These are phyloP conservation scores for Drosophila nr. perissopoda DNA, from an alignment of 2,888 invertebrate species.

Conservation along the genomic window DNA sequence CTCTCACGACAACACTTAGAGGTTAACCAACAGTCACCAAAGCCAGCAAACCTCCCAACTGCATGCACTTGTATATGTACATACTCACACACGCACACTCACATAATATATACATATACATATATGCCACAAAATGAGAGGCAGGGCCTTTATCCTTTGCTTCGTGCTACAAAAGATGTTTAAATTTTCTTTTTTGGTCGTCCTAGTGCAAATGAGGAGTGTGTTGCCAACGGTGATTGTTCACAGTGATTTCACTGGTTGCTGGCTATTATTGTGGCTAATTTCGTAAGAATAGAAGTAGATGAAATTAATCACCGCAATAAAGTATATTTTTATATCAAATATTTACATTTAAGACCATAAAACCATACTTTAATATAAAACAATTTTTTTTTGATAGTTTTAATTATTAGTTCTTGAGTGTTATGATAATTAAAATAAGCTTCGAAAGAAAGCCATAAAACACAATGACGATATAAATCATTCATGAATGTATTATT, in stretches of 20 bases:
- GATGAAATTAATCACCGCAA: background rate
- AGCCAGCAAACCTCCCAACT: slow-evolving; percentile 38
- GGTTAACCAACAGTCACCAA: slow-evolving; percentile 69
- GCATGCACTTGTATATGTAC: slow-evolving; percentile 9
- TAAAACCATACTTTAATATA: background rate
- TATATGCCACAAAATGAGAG: slow-evolving; percentile 20
- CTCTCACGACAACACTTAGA: slow-evolving; percentile 66
- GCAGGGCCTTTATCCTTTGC: slow-evolving; percentile 29
- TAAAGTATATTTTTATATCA: background rate
- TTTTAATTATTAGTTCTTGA: background rate
- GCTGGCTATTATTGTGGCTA: slow-evolving; percentile 4
- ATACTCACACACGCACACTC: slow-evolving; percentile 10
- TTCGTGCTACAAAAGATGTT: slow-evolving; percentile 56
- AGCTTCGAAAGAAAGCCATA: background rate
- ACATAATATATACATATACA: slow-evolving; percentile 14
- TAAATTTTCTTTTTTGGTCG: slow-evolving; percentile 22
- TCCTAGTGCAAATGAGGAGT: slow-evolving; percentile 22
- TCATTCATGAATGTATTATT: background rate
- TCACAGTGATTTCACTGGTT: slow-evolving; percentile 51
- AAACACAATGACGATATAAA: background rate
- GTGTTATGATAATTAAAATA: background rate
- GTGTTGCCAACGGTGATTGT: slow-evolving; percentile 34
- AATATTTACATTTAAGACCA: no score
- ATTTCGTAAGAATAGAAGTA: background rate
- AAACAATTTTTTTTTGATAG: background rate